Base-by-base conservation (phyloP, 2,113 vertebrate species). In the Vanacampus margaritifer region DNA sequence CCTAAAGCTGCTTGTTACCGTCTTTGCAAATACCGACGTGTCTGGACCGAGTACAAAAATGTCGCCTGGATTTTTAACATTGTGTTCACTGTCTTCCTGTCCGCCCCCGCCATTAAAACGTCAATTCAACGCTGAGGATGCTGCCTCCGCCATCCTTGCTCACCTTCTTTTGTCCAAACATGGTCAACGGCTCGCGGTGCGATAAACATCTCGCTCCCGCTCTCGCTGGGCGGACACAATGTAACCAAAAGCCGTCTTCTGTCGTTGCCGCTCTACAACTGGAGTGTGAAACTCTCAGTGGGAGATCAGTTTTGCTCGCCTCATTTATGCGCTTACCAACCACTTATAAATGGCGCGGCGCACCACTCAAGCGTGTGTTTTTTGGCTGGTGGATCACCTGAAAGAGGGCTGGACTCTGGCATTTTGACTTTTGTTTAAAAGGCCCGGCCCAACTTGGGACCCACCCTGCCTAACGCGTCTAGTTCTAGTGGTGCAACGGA, bases 131-230 rank as follows among this genome's bases (percentile, higher is more conserved):
- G 68, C 68, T 0, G 11, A 78, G 53, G 26, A 72, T 45, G 67
- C 66, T 50, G 67, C 66, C 67, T 43, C 58, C 57, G 50, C 17
- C 77, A 73, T 78, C 81, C 72, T 69, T 1, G 67, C 64, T 81
- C 84, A 79, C 78, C 86, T 80, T 81, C 83, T 77, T 75, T 81
- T 65, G 37, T 72, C 87, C 87, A 85, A 89, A 89, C 86, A 86
- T 87, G 87, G 87, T 81, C 81, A 86, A 85, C 76, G 81, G 69
- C 13, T 16, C 12, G 6, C 14, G 13, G 36, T 37, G 51, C 72
- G 73, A 84, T 86, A 84, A 86, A 87, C 83, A 86, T 87, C 83
- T 69, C 73, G 60, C 57, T n/a, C 21, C 21, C 3, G 48, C 54
- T 72, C 78, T 71, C 60, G 67, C 72, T 62, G 3, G 66, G 65